These are phyloP conservation scores for Thera britannica DNA, from an alignment of 2,888 invertebrate species.

Conservation along the genomic window DNA sequence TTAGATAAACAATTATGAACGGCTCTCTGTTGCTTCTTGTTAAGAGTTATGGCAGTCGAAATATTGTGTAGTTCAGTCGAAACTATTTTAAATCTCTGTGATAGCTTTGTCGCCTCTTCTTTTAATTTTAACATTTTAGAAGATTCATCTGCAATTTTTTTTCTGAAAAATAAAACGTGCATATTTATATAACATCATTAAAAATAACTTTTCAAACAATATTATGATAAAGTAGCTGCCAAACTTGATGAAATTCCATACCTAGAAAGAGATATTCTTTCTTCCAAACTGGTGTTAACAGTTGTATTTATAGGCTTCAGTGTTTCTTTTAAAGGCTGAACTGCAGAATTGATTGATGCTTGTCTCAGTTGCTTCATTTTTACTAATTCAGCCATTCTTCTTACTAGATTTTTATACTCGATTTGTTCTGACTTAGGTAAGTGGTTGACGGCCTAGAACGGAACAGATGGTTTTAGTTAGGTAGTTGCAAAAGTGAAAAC, in stretches of 20 bases:
- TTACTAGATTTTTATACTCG: slow-evolving; percentile 77
- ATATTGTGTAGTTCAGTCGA: slow-evolving; percentile 73
- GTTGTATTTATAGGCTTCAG: slow-evolving; percentile 68
- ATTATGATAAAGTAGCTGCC: no score
- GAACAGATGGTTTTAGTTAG: background rate
- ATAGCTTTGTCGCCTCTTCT: slow-evolving; percentile 70
- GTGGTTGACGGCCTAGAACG: slow-evolving; percentile 74
- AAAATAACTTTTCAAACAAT: background rate
- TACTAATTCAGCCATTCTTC: slow-evolving; percentile 79
- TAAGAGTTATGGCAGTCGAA: slow-evolving; percentile 71
- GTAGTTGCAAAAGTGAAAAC: background rate
- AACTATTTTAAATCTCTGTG: slow-evolving; percentile 75
- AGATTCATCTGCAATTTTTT: slow-evolving; percentile 77
- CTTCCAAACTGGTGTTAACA: slow-evolving; percentile 59
- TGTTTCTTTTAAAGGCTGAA: slow-evolving; percentile 61
- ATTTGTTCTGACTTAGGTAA: slow-evolving; percentile 79
- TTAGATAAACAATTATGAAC: slow-evolving; percentile 68
- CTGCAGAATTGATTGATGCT: slow-evolving; percentile 52
- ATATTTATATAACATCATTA: background rate
- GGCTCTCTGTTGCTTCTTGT: slow-evolving; percentile 71
- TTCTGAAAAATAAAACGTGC: slow-evolving; percentile 55
- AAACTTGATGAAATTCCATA: slow-evolving; percentile 37
- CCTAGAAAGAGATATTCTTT: slow-evolving; percentile 74
- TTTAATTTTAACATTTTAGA: slow-evolving; percentile 73
- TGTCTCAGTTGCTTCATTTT: slow-evolving; percentile 77